Percentiles rank a stretch among this genome's conserved stretches.
These are phyloP conservation scores for Xestia c-nigrum DNA, from an alignment of 2,888 invertebrate species.

Conservation along the genomic window DNA sequence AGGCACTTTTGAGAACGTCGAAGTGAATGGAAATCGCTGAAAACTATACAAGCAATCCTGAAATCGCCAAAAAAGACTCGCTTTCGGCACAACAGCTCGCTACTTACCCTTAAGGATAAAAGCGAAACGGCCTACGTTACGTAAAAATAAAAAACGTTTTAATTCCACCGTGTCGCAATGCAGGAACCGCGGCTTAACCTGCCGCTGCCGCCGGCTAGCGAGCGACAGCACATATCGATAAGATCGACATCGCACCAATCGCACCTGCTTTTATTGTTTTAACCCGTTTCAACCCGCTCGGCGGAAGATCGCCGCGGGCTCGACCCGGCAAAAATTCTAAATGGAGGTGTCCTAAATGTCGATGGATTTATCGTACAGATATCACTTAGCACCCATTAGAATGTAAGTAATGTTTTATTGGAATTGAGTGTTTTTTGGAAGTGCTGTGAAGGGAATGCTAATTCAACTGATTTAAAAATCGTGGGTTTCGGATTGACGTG, in stretches of 20 bases:
- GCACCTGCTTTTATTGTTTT: conserved; percentile 84
- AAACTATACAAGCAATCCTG: neutral
- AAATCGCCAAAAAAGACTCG: neutral
- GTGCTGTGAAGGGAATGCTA: neutral
- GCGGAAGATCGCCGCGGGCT: conserved; percentile 72
- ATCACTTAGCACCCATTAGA: conserved; percentile 64
- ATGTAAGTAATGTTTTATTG: conserved; percentile 29
- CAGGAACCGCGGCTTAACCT: conserved; percentile 75
- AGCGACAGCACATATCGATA: conserved; percentile 86
- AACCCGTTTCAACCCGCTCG: conserved; percentile 72
- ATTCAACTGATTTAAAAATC: neutral
- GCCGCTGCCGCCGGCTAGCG: conserved; percentile 75
- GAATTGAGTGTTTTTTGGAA: conserved; percentile 33
- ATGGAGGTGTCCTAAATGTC: conserved; percentile 76
- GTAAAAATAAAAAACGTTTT: conserved; percentile 65
- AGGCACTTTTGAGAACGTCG: neutral
- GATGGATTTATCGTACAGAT: conserved; percentile 63
- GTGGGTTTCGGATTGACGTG: neutral
- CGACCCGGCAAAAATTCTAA: conserved; percentile 75
- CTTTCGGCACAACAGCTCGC: neutral
- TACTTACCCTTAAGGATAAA: conserved; percentile 49
- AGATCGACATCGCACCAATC: conserved; percentile 77
- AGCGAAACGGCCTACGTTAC: conserved; percentile 49
- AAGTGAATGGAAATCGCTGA: neutral
- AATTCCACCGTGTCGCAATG: conserved; percentile 68